A percentile compares a stretch with the other conserved stretches of the same genome.
Evolutionary conservation across 2,113 vertebrate genomes (phyloP).

Genomic region (Brachyhypopomus gauderio): DNA sequence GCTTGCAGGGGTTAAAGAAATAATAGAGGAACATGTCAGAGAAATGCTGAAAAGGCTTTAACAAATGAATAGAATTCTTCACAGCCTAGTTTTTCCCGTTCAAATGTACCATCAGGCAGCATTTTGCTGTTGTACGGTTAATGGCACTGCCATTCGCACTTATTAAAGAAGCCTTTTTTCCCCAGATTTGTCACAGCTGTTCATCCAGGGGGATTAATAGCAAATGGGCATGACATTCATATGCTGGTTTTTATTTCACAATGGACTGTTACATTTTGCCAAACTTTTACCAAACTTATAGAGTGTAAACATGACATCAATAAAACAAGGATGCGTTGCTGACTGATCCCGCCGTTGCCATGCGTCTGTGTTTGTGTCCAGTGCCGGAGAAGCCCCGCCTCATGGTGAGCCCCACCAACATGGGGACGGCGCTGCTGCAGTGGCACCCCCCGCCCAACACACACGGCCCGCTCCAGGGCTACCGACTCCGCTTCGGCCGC

Average conservation of each 20-base stretch:
- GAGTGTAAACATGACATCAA: no score
- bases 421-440: conserved; percentile 96
- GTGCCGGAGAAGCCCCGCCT: conserved; percentile 96
- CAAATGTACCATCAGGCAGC: conserved; percentile 10
- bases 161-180: conserved; percentile 5
- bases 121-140: conserved; percentile 39
- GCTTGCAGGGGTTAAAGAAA: conserved; percentile 50
- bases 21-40: conserved; percentile 48
- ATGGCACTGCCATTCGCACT: conserved; percentile 36
- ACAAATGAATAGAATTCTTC: conserved; percentile 36
- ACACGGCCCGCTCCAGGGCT: conserved; percentile 90
- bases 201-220: not conserved
- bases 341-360: no score
- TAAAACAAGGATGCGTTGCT: no score
- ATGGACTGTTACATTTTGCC: no score
- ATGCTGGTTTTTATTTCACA: conserved; percentile 23
- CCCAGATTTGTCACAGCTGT: not conserved
- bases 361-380: conserved; percentile 64
- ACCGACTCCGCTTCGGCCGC: conserved; percentile 92
- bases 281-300: no score
- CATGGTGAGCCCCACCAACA: conserved; percentile 96
- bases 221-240: not conserved
- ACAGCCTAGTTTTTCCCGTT: conserved; percentile 21
- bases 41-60: conserved; percentile 32
- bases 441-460: conserved; percentile 93